Percentiles rank a stretch among this genome's conserved stretches.
Evolutionary conservation across 2,797 vertebrate species (phyloP).

Genomic region (Menidia menidia): DNA sequence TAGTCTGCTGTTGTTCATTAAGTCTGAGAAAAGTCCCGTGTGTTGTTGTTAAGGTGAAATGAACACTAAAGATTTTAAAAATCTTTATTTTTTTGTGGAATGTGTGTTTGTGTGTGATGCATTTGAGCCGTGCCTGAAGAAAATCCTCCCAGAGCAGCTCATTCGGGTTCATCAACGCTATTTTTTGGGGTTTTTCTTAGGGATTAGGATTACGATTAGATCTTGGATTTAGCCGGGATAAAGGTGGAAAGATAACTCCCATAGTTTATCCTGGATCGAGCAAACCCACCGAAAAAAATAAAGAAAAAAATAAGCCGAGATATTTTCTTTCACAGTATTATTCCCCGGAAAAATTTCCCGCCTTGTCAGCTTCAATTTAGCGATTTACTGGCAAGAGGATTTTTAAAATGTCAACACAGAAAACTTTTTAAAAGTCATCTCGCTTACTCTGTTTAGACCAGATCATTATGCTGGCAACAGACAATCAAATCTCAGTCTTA

Average conservation of each 20-base stretch:
- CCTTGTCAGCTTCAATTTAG: background rate
- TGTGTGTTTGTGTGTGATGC: background rate
- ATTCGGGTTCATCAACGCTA: slow-evolving; percentile 26
- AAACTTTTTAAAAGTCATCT: background rate
- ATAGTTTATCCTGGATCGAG: slow-evolving; percentile 11
- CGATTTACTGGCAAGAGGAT: background rate
- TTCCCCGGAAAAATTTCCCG: slow-evolving; percentile 9
- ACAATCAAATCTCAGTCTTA: background rate
- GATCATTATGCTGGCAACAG: background rate
- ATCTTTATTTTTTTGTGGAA: background rate
- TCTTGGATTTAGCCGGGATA: slow-evolving; percentile 17
- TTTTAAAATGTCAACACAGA: background rate
- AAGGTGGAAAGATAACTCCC: slow-evolving; percentile 5
- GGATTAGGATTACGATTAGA: slow-evolving; percentile 52
- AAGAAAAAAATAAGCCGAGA: background rate
- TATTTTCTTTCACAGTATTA: background rate
- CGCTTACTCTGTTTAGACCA: background rate
- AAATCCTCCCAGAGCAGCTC: slow-evolving; percentile 11
- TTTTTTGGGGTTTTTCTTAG: background rate
- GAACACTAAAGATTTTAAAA: background rate
- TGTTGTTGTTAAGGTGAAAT: background rate
- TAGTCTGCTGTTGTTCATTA: background rate
- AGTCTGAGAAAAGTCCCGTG: background rate
- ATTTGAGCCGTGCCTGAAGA: slow-evolving; percentile 7
- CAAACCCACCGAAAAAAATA: slow-evolving; percentile 10